Percentiles rank a stretch among this genome's conserved stretches.
Evolutionary conservation across 2,888 invertebrate genomes (phyloP).

Genomic region (Sisyra nigra): DNA sequence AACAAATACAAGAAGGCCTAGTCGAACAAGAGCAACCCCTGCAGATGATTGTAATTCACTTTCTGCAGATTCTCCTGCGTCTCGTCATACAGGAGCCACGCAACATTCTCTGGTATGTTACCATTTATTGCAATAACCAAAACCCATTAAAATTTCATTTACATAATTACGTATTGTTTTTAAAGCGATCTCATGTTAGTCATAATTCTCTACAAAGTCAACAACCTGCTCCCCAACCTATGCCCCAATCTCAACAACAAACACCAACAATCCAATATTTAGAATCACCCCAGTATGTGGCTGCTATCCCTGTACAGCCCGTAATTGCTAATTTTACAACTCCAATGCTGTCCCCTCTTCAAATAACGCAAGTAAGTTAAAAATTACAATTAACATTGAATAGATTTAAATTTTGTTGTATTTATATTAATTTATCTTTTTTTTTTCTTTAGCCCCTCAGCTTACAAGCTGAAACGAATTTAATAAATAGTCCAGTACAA

Average conservation of each 20-base stretch:
- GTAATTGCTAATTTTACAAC: slow-evolving; percentile 33
- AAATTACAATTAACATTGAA: neutral
- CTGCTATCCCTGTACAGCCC: slow-evolving; percentile 40
- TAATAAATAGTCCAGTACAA: slow-evolving; percentile 25
- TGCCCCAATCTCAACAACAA: slow-evolving; percentile 16
- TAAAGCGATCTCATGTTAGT: slow-evolving; percentile 22
- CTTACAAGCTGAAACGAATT: slow-evolving; percentile 15
- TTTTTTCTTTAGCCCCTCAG: neutral
- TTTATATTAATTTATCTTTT: neutral
- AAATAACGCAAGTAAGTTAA: slow-evolving; percentile 17
- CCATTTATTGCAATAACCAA: no score
- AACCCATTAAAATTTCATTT: no score
- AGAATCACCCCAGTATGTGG: slow-evolving; percentile 34
- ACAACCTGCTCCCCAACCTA: slow-evolving; percentile 14
- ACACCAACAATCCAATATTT: slow-evolving; percentile 25
- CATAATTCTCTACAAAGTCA: slow-evolving; percentile 14
- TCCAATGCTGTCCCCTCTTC: slow-evolving; percentile 23
- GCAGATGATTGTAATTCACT: slow-evolving; percentile 46
- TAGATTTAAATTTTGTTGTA: no score
- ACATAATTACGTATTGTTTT: slow-evolving; percentile 10
- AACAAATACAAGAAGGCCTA: slow-evolving; percentile 17
- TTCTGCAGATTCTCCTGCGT: slow-evolving; percentile 50
- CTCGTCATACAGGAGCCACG: slow-evolving; percentile 34
- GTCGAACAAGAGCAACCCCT: slow-evolving; percentile 23
- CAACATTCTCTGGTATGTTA: slow-evolving; percentile 29